phyloP scores from a whole-genome alignment of 2,888 invertebrate genomes.

The Nasonovia ribisnigri region DNA sequence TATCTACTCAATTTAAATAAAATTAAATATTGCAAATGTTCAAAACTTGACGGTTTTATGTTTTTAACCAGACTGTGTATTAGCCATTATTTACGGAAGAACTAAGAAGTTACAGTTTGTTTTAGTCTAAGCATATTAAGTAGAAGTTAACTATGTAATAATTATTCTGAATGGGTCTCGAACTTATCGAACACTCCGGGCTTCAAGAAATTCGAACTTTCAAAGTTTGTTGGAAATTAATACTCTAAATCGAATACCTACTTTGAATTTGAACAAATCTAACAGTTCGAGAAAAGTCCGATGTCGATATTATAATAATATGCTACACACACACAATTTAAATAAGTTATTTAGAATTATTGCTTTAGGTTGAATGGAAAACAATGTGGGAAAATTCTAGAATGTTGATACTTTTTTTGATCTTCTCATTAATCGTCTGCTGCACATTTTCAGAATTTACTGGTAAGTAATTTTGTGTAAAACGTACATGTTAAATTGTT shows the following conservation, averaged over 20 bases:
- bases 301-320: background rate
- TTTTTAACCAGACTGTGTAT: background rate
- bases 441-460: background rate
- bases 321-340: background rate
- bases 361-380: conserved; percentile 33
- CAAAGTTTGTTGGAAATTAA: background rate
- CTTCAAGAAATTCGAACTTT: background rate
- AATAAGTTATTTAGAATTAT: background rate
- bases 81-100: background rate
- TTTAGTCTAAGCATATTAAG: background rate
- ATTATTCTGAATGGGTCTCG: background rate
- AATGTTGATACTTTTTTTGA: conserved; percentile 14
- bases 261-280: background rate
- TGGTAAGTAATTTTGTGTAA: background rate
- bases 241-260: background rate
- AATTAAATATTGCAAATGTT: background rate
- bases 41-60: background rate
- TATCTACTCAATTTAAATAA: background rate
- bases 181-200: background rate
- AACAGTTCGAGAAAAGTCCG: background rate
- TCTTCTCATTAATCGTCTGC: background rate
- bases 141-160: background rate
- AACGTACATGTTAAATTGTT: background rate
- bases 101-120: background rate
- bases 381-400: conserved; percentile 18